Evolutionary conservation across 2,797 vertebrate genomes (phyloP), one percentile per base, ranked within the genome.

Genomic region (Spondyliosoma cantharus): DNA sequence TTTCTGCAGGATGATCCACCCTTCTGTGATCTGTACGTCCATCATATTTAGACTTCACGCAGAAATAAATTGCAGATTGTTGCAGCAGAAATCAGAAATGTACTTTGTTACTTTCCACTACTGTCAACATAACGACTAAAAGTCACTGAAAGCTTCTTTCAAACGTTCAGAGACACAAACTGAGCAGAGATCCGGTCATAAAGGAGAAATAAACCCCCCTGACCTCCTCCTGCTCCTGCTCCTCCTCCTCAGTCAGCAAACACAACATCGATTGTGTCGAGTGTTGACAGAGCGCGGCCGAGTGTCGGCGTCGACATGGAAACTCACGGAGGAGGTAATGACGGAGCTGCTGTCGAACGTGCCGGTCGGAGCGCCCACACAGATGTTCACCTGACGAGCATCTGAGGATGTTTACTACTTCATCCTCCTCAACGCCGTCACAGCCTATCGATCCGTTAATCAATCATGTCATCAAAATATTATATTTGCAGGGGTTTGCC

Each of bases 201-300:
- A 74, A 78, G 71, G 20, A 80, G 16, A 54, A 65, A 58, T 48
- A 45, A 74, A 20, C 48, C 46, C 25, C 12, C 54, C 20, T 52
- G 32, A 37, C 52, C 24, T 53, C 58, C 24, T 48, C 58, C 29
- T 13, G 27, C 42, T 53, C 27, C 61, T 42, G 32, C 32, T 29
- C 76, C 46, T 66, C 71, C 61, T 29, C 24, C 24, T 62, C 54
- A 27, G 59, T 81, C 62, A 20, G 80, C 78, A 82, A 86, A 88
- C 82, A 88, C 74, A 65, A 74, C 73, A 62, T 60, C 14, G 37
- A 83, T 82, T 71, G 83, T 82, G 74, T 82, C 24, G 24, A 43
- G 53, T 86, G 89, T 91, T 90, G 85, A 91, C 78, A 80, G 76
- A 91, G 75, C 27, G 0, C 45, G 27, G 73, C 67, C 2, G 70